phyloP scores from a whole-genome alignment of 1,140 invertebrate genomes.

The Drosophila triauraria region DNA sequence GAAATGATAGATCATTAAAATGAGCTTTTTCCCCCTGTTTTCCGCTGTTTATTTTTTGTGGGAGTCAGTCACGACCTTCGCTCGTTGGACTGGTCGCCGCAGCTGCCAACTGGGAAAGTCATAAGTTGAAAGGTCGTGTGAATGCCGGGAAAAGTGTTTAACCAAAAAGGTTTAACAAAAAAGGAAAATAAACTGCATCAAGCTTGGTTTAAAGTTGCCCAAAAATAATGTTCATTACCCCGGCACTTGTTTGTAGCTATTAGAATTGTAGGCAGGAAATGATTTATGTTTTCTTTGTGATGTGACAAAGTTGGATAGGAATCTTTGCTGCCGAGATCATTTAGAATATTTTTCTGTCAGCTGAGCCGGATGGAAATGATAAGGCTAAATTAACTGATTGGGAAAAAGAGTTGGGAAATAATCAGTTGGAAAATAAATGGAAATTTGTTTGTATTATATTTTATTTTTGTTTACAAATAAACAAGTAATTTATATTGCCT shows the following conservation, averaged over 20 bases:
- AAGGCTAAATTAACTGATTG: conserved; percentile 18
- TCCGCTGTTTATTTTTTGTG: conserved; percentile 30
- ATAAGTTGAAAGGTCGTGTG: conserved; percentile 67
- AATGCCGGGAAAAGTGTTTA: conserved; percentile 52
- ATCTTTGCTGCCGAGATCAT: conserved; percentile 12
- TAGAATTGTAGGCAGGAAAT: conserved; percentile 60
- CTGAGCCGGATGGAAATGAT: conserved; percentile 59
- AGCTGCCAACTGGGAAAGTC: conserved; percentile 53
- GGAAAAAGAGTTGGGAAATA: neutral
- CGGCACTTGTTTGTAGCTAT: conserved; percentile 5
- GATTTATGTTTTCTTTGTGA: conserved; percentile 44
- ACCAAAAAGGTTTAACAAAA: conserved; percentile 32
- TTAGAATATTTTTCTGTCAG: conserved; percentile 41
- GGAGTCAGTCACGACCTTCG: conserved; percentile 57
- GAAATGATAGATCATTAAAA: conserved; percentile 67
- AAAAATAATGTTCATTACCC: conserved; percentile 12
- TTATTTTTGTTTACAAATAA: neutral
- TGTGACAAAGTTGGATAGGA: conserved; percentile 41
- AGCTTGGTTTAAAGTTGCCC: conserved; percentile 33
- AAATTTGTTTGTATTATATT: neutral
- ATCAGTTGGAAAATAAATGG: neutral
- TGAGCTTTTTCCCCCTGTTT: conserved; percentile 41
- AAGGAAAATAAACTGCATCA: conserved; percentile 48
- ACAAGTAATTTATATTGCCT: too few relatives aligned
- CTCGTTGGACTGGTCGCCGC: conserved; percentile 30